Conservation (phyloP, 2,113 vertebrate species). For the Oceanodroma tethys region DNA sequence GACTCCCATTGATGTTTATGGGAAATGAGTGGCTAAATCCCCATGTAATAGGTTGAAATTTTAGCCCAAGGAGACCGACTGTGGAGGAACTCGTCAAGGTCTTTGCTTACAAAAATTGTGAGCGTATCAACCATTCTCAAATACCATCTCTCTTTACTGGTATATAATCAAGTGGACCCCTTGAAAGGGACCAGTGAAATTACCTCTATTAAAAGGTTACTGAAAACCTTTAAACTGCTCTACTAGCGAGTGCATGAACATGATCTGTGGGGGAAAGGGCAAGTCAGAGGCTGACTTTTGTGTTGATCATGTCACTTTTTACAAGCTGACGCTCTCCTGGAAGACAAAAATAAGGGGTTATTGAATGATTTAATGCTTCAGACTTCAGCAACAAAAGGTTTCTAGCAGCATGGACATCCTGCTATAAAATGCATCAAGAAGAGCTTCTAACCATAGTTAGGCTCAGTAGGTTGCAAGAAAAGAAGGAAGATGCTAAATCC, state of each 20-base stretch:
- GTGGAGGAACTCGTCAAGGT: slow-evolving; percentile 39
- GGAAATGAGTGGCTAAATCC: slow-evolving; percentile 62
- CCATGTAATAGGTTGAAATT: slow-evolving; percentile 63
- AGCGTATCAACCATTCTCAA: background rate
- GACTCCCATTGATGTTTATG: slow-evolving; percentile 55
- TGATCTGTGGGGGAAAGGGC: slow-evolving; percentile 9
- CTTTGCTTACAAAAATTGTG: slow-evolving; percentile 39
- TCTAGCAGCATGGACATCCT: background rate
- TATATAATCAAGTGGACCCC: background rate
- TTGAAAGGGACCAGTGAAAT: background rate
- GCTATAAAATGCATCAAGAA: slow-evolving; percentile 28
- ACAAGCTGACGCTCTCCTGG: slow-evolving; percentile 3
- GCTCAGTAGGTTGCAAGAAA: slow-evolving; percentile 33
- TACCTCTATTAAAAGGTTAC: slow-evolving; percentile 8
- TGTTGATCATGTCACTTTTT: slow-evolving; percentile 17
- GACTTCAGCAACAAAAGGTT: slow-evolving; percentile 1
- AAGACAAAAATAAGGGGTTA: slow-evolving; percentile 29
- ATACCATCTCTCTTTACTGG: background rate
- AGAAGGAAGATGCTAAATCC: slow-evolving; percentile 29
- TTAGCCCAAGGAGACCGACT: slow-evolving; percentile 60
- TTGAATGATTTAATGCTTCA: slow-evolving; percentile 16
- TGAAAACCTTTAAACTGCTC: background rate
- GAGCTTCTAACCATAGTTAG: slow-evolving; percentile 36
- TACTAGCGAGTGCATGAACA: background rate
- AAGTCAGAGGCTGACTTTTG: slow-evolving; percentile 12